Percentiles rank a stretch among this genome's conserved stretches.
Evolutionary conservation across 1,140 invertebrate genomes (phyloP).

Genomic region (Papilio helenus): DNA sequence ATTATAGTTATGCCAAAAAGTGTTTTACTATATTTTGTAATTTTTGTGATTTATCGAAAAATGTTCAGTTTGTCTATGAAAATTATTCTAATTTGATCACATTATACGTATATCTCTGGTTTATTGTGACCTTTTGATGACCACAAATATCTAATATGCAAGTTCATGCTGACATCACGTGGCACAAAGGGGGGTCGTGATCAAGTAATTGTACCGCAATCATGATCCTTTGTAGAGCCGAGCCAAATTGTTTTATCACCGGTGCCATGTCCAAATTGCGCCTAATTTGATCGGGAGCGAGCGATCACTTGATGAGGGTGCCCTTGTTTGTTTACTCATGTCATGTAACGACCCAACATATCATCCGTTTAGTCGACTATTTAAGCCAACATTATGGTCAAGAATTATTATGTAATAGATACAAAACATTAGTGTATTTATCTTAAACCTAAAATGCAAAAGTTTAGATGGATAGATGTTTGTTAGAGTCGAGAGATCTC

Average conservation of each 20-base stretch:
- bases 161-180: neutral
- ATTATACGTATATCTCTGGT: too few relatives aligned
- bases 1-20: too few relatives aligned
- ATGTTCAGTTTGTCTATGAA: too few relatives aligned
- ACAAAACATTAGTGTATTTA: too few relatives aligned
- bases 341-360: neutral
- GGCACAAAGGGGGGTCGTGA: slow-evolving; percentile 17
- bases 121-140: neutral
- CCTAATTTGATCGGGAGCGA: slow-evolving; percentile 6
- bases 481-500: too few relatives aligned
- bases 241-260: slow-evolving; percentile 31
- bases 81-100: too few relatives aligned
- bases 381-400: too few relatives aligned
- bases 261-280: slow-evolving; percentile 28
- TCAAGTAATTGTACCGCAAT: slow-evolving; percentile 18
- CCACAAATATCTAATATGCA: neutral
- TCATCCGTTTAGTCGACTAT: neutral
- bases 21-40: too few relatives aligned
- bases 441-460: too few relatives aligned
- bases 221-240: slow-evolving; percentile 26
- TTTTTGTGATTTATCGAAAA: too few relatives aligned
- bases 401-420: too few relatives aligned
- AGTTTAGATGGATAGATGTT: too few relatives aligned
- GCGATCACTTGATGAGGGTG: slow-evolving; percentile 16
- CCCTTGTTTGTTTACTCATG: slow-evolving; percentile 17